A percentile compares a stretch with the other conserved stretches of the same genome.
Evolutionary conservation across 2,113 vertebrate species (phyloP).

Genomic region (Chamaetylas fuelleborni): DNA sequence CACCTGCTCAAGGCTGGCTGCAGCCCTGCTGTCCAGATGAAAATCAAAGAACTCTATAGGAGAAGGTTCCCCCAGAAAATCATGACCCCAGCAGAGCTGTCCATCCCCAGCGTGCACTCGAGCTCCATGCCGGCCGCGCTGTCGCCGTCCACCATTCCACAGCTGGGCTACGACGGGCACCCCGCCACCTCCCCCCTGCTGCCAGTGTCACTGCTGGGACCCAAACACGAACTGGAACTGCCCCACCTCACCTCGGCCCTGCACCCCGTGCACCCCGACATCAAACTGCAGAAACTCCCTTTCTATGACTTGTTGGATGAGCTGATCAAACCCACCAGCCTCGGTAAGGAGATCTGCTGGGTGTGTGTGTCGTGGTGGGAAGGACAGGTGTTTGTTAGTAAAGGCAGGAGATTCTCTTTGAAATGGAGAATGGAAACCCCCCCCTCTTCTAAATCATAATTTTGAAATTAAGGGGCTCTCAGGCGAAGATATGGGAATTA

Average conservation of each 20-base stretch:
- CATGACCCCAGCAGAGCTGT: constrained; percentile 89
- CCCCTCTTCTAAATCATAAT: too few relatives aligned
- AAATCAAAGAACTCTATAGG: constrained; percentile 98
- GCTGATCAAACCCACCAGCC: constrained; percentile 97
- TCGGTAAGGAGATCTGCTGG: constrained; percentile 9
- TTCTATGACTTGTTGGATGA: constrained; percentile 98
- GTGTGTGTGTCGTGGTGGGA: too few relatives aligned
- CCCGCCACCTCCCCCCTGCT: constrained; percentile 88
- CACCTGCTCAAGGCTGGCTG: constrained; percentile 96
- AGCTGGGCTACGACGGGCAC: constrained; percentile 89
- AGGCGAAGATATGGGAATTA: too few relatives aligned
- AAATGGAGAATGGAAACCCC: too few relatives aligned
- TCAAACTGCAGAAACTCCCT: constrained; percentile 95
- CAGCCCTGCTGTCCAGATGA: constrained; percentile 97
- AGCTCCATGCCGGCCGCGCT: constrained; percentile 86
- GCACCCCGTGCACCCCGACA: constrained; percentile 96
- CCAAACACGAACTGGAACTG: constrained; percentile 95
- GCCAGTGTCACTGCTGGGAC: constrained; percentile 92
- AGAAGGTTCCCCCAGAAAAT: constrained; percentile 96
- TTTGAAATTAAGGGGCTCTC: too few relatives aligned
- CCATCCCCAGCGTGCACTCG: constrained; percentile 86
- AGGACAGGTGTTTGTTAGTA: too few relatives aligned
- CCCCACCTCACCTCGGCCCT: constrained; percentile 90
- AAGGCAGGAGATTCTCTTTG: too few relatives aligned
- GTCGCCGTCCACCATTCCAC: constrained; percentile 83